Evolutionary conservation across 1,140 invertebrate species (phyloP).

Genomic region (Charaxes varanes): DNA sequence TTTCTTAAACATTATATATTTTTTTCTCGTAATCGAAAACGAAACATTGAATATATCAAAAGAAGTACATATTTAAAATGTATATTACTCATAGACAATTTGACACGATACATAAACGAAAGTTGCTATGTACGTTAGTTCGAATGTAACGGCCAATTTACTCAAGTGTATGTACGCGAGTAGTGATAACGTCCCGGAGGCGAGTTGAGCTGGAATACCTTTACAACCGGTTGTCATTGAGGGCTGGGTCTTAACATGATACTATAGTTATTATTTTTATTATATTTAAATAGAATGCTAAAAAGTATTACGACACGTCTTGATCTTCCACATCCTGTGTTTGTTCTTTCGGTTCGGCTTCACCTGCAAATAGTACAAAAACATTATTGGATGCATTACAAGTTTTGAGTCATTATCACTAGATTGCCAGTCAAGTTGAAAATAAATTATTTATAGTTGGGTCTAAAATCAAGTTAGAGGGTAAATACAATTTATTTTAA

Average conservation of each 20-base stretch:
- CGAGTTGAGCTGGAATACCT: constrained; percentile 16
- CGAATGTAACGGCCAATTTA: constrained; percentile 32
- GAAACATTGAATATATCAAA: constrained; percentile 54
- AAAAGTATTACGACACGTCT: constrained; percentile 88
- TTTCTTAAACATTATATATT: constrained; percentile 48
- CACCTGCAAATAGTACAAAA: too few relatives aligned
- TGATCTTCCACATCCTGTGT: constrained; percentile 94
- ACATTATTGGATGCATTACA: too few relatives aligned
- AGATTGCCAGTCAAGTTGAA: too few relatives aligned
- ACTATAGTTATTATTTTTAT: constrained; percentile 65
- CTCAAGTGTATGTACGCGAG: constrained; percentile 20
- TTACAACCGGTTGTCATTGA: constrained; percentile 44
- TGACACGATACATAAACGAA: constrained; percentile 43
- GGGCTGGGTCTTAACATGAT: constrained; percentile 59
- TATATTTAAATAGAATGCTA: constrained; percentile 50
- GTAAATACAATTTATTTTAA: too few relatives aligned
- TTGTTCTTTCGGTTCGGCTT: constrained; percentile 90
- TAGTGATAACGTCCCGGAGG: constrained; percentile 21
- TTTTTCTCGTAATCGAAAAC: constrained; percentile 52
- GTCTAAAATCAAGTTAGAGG: too few relatives aligned
- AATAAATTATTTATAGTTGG: too few relatives aligned
- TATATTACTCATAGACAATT: constrained; percentile 45
- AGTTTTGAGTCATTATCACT: too few relatives aligned
- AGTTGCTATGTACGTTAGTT: constrained; percentile 16
- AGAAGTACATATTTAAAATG: constrained; percentile 50